Evolutionary conservation across 2,888 invertebrate species (phyloP).

Genomic region (Drosophila neutralis): DNA sequence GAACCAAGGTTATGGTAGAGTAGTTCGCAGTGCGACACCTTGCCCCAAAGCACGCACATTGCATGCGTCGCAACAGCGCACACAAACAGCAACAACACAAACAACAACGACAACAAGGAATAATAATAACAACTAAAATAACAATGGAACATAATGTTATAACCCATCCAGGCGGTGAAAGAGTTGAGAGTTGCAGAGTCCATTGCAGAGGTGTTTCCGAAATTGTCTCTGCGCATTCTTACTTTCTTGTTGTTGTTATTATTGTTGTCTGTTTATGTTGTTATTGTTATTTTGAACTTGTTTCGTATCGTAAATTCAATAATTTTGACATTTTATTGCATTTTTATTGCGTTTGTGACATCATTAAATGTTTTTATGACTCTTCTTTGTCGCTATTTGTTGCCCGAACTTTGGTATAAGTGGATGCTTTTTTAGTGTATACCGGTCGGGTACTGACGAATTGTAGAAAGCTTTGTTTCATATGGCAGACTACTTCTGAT

Average conservation of each 20-base stretch:
- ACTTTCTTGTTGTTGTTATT: constrained; percentile 51
- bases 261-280: constrained; percentile 38
- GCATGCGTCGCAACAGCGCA: constrained; percentile 65
- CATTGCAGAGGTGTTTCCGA: constrained; percentile 69
- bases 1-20: constrained; percentile 73
- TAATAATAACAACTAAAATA: constrained; percentile 53
- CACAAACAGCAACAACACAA: constrained; percentile 43
- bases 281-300: constrained; percentile 74
- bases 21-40: constrained; percentile 76
- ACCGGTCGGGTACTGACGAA: constrained; percentile 11
- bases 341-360: constrained; percentile 81
- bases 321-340: constrained; percentile 81
- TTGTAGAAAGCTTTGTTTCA: not conserved
- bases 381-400: constrained; percentile 75
- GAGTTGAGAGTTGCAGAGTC: constrained; percentile 55
- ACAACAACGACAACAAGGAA: constrained; percentile 47
- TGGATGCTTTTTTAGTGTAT: constrained; percentile 13
- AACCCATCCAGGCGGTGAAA: constrained; percentile 70
- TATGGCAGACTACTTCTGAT: not conserved
- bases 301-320: constrained; percentile 81
- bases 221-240: constrained; percentile 55
- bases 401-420: constrained; percentile 65
- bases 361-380: constrained; percentile 79
- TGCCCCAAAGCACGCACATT: constrained; percentile 73
- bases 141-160: constrained; percentile 75